Evolutionary conservation across 35 echinoderm and acorn worm genomes (phyloP).

Genomic region (Holothuria glaberrima): DNA sequence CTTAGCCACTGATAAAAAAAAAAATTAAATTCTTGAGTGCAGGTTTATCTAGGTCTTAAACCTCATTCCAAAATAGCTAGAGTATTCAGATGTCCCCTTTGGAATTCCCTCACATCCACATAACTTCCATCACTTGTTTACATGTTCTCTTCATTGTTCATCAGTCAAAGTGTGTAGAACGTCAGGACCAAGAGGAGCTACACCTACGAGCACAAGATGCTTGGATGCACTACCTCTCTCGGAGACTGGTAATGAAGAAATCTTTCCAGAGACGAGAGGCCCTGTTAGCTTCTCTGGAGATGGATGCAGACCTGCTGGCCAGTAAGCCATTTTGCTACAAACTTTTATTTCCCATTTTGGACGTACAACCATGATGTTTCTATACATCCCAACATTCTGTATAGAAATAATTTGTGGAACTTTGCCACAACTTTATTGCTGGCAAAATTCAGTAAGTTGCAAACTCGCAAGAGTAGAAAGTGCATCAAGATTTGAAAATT

Average conservation of each 20-base stretch:
- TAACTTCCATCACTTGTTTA: not conserved
- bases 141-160: not conserved
- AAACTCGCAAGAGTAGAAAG: no score
- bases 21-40: no score
- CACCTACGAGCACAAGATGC: constrained; percentile 85
- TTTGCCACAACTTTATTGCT: no score
- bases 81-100: not conserved
- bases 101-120: constrained; percentile 4
- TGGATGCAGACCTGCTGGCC: constrained; percentile 85
- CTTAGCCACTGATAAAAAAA: no score
- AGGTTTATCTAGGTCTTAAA: not conserved
- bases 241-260: constrained; percentile 72
- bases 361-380: no score
- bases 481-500: no score
- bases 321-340: constrained; percentile 57
- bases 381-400: no score
- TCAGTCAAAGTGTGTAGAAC: constrained; percentile 74
- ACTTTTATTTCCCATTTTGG: no score
- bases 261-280: constrained; percentile 89
- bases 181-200: constrained; percentile 70
- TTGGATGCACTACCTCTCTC: constrained; percentile 71
- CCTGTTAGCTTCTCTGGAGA: constrained; percentile 83
- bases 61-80: not conserved
- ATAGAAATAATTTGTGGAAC: no score
- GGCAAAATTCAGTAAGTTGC: no score